Evolutionary conservation across 2,888 invertebrate species (phyloP).

Genomic region (Ochropleura plecta): DNA sequence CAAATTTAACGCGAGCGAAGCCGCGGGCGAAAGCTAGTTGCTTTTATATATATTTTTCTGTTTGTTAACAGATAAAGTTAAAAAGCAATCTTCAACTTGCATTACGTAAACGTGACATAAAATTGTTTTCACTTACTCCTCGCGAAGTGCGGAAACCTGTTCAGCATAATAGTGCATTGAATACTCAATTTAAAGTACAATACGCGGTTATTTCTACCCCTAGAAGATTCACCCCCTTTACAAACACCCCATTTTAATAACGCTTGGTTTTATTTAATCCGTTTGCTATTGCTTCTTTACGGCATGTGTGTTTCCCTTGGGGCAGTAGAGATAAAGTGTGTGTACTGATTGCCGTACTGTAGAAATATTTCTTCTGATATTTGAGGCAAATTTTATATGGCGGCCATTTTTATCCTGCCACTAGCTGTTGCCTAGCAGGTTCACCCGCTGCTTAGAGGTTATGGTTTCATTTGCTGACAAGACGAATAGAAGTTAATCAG

Average conservation of each 20-base stretch:
- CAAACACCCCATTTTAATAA: constrained; percentile 39
- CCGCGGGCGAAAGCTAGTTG: too few relatives aligned
- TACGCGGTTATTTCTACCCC: constrained; percentile 30
- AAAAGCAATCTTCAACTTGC: background rate
- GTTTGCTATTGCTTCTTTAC: constrained; percentile 35
- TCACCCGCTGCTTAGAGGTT: too few relatives aligned
- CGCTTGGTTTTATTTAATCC: constrained; percentile 42
- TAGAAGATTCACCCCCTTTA: constrained; percentile 15
- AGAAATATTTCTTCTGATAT: constrained; percentile 22
- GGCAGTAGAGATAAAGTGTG: constrained; percentile 12
- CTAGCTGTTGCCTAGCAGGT: too few relatives aligned
- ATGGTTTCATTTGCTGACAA: background rate
- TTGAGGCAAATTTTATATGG: too few relatives aligned
- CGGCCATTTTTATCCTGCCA: background rate
- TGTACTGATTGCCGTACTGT: constrained; percentile 8
- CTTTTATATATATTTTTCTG: too few relatives aligned
- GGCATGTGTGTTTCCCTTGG: constrained; percentile 17
- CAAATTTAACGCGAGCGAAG: too few relatives aligned
- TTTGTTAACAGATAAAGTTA: background rate
- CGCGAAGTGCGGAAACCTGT: constrained; percentile 45
- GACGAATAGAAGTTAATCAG: constrained; percentile 2
- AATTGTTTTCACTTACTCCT: constrained; percentile 17
- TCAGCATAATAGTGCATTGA: constrained; percentile 49
- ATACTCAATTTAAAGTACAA: constrained; percentile 46
- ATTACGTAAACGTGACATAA: background rate